Evolutionary conservation across 2,113 vertebrate genomes (phyloP).

Genomic region (Indicator maculatus): DNA sequence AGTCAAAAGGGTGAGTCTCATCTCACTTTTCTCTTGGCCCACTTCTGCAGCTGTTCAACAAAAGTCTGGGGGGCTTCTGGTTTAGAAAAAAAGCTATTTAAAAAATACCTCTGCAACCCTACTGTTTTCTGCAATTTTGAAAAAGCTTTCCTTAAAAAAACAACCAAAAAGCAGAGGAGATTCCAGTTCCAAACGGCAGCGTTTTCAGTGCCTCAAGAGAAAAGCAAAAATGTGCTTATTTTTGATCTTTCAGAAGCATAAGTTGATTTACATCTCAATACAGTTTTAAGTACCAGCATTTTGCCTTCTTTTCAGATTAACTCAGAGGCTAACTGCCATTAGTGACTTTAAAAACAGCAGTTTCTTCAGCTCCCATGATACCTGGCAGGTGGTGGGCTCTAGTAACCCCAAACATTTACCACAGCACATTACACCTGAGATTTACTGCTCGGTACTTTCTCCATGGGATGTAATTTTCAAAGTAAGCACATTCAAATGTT

Average conservation of each 20-base stretch:
- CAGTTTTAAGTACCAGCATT: background rate
- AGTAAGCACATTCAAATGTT: background rate
- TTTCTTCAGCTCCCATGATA: background rate
- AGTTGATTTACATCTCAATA: background rate
- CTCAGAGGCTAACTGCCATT: background rate
- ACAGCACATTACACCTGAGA: background rate
- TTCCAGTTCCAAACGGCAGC: background rate
- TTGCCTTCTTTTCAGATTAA: background rate
- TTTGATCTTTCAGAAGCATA: background rate
- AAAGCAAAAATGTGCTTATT: background rate
- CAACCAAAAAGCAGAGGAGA: background rate
- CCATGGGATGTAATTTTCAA: background rate
- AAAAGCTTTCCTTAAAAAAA: background rate
- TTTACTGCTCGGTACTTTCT: background rate
- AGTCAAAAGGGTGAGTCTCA: background rate
- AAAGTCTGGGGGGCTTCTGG: background rate
- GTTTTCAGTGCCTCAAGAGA: background rate
- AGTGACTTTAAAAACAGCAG: background rate
- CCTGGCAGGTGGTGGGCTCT: background rate
- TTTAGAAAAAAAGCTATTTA: background rate
- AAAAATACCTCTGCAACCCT: background rate
- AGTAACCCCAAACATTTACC: background rate
- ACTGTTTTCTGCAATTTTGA: background rate
- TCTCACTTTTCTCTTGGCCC: background rate
- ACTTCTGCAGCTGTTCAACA: background rate